Evolutionary conservation across 2,797 vertebrate genomes (phyloP).

Genomic region (Crenuchus spilurus): DNA sequence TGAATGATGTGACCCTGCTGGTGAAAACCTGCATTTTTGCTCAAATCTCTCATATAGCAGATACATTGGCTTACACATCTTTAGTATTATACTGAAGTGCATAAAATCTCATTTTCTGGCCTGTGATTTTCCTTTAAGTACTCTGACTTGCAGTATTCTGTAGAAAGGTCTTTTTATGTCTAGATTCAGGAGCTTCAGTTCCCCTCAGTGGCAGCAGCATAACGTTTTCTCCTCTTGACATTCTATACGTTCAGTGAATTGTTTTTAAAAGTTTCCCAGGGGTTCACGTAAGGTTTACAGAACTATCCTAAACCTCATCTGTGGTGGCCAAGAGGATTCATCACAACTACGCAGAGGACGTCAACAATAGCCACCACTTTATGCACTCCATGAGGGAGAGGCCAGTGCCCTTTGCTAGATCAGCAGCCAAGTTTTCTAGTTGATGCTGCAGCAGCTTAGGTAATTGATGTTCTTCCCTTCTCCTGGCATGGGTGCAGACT

Average conservation of each 20-base stretch:
- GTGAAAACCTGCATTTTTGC: slow-evolving; percentile 42
- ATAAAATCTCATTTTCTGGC: slow-evolving; percentile 48
- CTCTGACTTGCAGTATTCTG: slow-evolving; percentile 46
- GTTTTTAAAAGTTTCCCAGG: slow-evolving; percentile 59
- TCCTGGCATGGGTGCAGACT: slow-evolving; percentile 91
- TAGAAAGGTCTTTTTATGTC: slow-evolving; percentile 43
- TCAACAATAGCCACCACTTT: slow-evolving; percentile 41
- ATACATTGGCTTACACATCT: slow-evolving; percentile 32
- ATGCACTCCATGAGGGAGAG: slow-evolving; percentile 23
- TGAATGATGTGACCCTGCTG: slow-evolving; percentile 15
- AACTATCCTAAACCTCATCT: slow-evolving; percentile 62
- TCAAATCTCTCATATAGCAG: slow-evolving; percentile 35
- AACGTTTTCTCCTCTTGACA: slow-evolving; percentile 49
- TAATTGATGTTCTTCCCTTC: slow-evolving; percentile 98
- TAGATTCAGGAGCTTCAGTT: slow-evolving; percentile 51
- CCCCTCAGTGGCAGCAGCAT: slow-evolving; percentile 63
- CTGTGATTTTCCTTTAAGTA: slow-evolving; percentile 12
- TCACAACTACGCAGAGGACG: slow-evolving; percentile 10
- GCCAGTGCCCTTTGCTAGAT: slow-evolving; percentile 26
- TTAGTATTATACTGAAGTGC: slow-evolving; percentile 38
- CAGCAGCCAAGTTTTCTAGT: slow-evolving; percentile 73
- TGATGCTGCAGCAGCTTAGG: slow-evolving; percentile 97
- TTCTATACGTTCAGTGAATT: slow-evolving; percentile 61
- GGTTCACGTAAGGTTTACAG: slow-evolving; percentile 55
- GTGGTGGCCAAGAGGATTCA: slow-evolving; percentile 29